Conservation (phyloP, 2,113 vertebrate genomes). For the Pangasianodon gigas region DNA sequence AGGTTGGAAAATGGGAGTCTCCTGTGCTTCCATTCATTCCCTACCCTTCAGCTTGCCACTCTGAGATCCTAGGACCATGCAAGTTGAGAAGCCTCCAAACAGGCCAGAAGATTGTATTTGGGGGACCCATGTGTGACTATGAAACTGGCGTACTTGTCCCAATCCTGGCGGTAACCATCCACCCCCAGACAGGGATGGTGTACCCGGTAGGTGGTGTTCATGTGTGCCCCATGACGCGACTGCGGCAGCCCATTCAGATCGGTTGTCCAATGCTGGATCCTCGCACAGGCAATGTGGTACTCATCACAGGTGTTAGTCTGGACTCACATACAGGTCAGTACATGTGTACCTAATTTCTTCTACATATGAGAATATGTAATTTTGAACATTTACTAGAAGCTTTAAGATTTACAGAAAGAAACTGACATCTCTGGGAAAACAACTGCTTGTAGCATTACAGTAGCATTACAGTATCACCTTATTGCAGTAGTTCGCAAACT, state of each 20-base stretch:
- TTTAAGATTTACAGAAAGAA: background rate
- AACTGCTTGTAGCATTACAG: background rate
- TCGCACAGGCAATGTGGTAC: conserved; percentile 72
- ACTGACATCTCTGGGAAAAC: background rate
- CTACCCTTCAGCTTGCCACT: conserved; percentile 72
- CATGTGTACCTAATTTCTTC: background rate
- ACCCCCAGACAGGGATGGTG: conserved; percentile 78
- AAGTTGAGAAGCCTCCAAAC: conserved; percentile 71
- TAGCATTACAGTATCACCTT: background rate
- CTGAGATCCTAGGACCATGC: conserved; percentile 66
- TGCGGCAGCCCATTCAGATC: conserved; percentile 78
- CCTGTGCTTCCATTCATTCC: conserved; percentile 81
- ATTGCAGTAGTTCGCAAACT: background rate
- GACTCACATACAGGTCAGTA: conserved; percentile 80
- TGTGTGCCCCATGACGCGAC: conserved; percentile 79
- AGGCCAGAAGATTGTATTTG: conserved; percentile 70
- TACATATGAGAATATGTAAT: background rate
- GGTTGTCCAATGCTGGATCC: conserved; percentile 80
- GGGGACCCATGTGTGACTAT: conserved; percentile 81
- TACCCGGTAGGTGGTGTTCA: conserved; percentile 81
- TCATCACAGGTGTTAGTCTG: conserved; percentile 78
- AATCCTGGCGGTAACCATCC: conserved; percentile 82
- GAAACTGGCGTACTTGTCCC: conserved; percentile 81
- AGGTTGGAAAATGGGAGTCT: conserved; percentile 66
- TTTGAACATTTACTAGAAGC: background rate